Evolutionary conservation across 2,888 invertebrate species (phyloP), one percentile per base, ranked within the genome.

Genomic region (Meiosimyza platycephala): DNA sequence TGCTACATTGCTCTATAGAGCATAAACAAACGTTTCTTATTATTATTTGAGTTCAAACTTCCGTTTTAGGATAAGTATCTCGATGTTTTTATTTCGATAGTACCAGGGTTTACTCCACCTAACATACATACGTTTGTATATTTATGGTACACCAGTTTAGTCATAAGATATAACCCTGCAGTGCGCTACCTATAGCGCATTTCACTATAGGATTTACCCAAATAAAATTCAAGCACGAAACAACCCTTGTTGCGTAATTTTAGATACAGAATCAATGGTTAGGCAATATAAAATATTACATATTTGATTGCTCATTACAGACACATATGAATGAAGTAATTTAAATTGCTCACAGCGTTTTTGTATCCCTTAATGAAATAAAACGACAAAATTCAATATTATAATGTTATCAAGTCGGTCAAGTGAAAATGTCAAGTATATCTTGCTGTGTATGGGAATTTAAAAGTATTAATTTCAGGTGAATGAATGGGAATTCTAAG

Each of bases 381-480:
- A 69, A 69, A 60, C 52, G 60, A 60, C 60, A 9, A 52, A 54
- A 52, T 51, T 33, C 16, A 69, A 60, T 40, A 69, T 60, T 40
- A 64, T 28, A 63, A 71, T 55, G 28, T 57, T 48, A 63, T 71
- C 64, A 71, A 64, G 48, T 57, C 71, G 63, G 71, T 71, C 71
- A 71, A 64, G 64, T 64, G 71, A 71, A 71, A 71, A 71, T 64
- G 63, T 71, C 64, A 47, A 63, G n/a, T 51, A 40, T 57, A 22
- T 64, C 64, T 71, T 71, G 71, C 71, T 71, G 71, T 64, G 71
- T 64, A 71, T 63, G 64, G 64, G 71, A 71, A 71, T 71, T 71
- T 40, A 9, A 11, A 64, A 55, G 52, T 71, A 57, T 57, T 71
- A 55, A 54, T 64, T 64, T 64, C 71, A 71, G 64, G 55, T 71